Conservation (phyloP, 1,140 invertebrate genomes). For the Periplaneta americana region DNA sequence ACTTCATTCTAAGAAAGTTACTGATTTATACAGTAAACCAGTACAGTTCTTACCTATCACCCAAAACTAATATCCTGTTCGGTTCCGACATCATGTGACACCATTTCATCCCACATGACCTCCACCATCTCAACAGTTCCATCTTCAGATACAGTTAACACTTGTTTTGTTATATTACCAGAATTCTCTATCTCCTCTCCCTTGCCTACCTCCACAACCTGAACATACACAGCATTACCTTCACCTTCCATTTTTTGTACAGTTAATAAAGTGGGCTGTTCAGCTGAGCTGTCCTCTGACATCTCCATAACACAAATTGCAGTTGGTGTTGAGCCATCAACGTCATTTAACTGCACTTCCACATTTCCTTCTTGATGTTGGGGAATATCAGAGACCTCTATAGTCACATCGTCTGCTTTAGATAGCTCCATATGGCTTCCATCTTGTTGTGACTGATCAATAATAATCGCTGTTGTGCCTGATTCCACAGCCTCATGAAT, state of each 20-base stretch:
- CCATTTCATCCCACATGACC: constrained; percentile 28
- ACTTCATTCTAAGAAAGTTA: not conserved
- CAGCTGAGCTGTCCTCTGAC: constrained; percentile 1
- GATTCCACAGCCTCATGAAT: not conserved
- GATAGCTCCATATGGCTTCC: not conserved
- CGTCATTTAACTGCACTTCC: not conserved
- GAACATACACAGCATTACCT: constrained; percentile 25
- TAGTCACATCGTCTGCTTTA: not conserved
- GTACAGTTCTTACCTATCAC: too few relatives aligned
- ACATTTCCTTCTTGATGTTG: not conserved
- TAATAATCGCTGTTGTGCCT: not conserved
- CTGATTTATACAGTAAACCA: not conserved
- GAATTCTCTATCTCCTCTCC: constrained; percentile 5
- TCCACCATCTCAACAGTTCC: constrained; percentile 31
- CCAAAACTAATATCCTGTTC: constrained; percentile 1
- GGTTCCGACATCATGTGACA: not conserved
- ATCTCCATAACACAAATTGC: constrained; percentile 14
- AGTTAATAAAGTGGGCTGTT: not conserved
- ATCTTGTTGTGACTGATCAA: not conserved
- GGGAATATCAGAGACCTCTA: not conserved
- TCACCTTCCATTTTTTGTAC: constrained; percentile 25
- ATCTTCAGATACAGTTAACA: constrained; percentile 27
- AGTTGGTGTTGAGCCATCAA: not conserved
- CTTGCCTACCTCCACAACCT: constrained; percentile 24
- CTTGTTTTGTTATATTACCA: constrained; percentile 21